Evolutionary conservation across 92 coral and sea anemone species (phyloP), one percentile per base, ranked within the genome.

Genomic region (Epizoanthus illoricatus): DNA sequence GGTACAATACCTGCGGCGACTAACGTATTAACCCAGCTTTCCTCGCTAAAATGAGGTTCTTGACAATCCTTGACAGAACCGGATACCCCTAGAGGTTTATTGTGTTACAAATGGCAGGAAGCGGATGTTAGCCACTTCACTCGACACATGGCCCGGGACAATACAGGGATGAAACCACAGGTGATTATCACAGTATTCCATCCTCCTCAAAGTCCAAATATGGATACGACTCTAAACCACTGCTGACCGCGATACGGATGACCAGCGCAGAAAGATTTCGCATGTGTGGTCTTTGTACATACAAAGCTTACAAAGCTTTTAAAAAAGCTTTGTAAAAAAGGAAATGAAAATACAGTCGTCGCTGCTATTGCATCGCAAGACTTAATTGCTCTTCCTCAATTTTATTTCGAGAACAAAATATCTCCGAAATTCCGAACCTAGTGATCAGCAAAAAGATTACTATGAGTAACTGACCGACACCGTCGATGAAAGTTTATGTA

Each of bases 11-110:
- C 74, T 5, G 54, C 42, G 76, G 13, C 56, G 56, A 13, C 56
- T 52, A 52, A 52, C 56, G 36, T 71, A 43, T 70, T 39, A 47
- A 47, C 60, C 16, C 39, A n/a, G 20, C 39, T 71, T 71, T 57
- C 60, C 23, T 19, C 42, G 76, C 21, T 52, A 52, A 52, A 52
- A 52, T 13, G 13, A 9, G 56, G 56, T 16, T 52, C 56, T 52
- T 52, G 56, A 52, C 56, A 52, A 57, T 71, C 15, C 36, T 28
- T 7, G 52, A 70, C n/a, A 42, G 16, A 19, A 71, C 74, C 54
- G 74, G 33, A 70, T 70, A 52, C 76, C 39, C 76, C 76, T n/a
- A n/a, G n/a, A 4, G 16, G 9, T 71, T 68, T 68, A 42, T 71
- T 43, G 56, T 71, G 8, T 71, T 68, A 4, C 5, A 39, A 47